Evolutionary conservation across 2,888 invertebrate species (phyloP).

Genomic region (Drosophila acutilabella): DNA sequence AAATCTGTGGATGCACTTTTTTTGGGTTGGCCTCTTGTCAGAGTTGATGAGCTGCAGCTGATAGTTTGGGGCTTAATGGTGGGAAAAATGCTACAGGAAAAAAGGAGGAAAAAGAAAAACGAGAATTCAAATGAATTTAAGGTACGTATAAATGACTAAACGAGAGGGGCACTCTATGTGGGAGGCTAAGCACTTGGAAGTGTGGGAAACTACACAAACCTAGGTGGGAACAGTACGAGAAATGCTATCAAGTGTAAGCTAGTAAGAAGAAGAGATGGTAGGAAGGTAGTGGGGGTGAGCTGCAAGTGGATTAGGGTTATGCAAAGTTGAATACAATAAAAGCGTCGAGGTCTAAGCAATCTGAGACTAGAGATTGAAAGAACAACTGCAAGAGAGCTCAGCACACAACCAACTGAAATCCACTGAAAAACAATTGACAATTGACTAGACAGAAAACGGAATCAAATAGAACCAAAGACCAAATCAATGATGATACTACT

Average conservation of each 20-base stretch:
- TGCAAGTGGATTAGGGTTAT: constrained; percentile 41
- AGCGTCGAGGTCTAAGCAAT: constrained; percentile 17
- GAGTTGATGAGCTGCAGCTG: constrained; percentile 75
- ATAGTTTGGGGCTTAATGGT: constrained; percentile 74
- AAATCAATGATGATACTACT: constrained; percentile 2
- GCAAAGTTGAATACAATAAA: constrained; percentile 39
- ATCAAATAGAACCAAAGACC: constrained; percentile 15
- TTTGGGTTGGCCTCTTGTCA: constrained; percentile 51
- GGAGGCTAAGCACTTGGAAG: constrained; percentile 55
- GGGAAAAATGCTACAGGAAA: constrained; percentile 60
- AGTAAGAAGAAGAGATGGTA: constrained; percentile 1
- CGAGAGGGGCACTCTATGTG: constrained; percentile 38
- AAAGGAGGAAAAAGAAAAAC: constrained; percentile 19
- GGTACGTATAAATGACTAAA: constrained; percentile 16
- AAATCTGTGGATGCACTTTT: constrained; percentile 55
- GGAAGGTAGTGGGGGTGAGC: background rate
- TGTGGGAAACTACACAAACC: constrained; percentile 70
- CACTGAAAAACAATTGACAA: constrained; percentile 52
- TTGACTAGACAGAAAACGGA: constrained; percentile 10
- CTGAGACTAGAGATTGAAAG: constrained; percentile 32
- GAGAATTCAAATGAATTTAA: constrained; percentile 18
- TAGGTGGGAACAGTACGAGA: constrained; percentile 63
- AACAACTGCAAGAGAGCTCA: background rate
- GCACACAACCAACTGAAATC: constrained; percentile 23
- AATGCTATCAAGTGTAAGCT: constrained; percentile 36